phyloP scores from a whole-genome alignment of 2,888 invertebrate species.

The Sminthurides aquaticus region DNA sequence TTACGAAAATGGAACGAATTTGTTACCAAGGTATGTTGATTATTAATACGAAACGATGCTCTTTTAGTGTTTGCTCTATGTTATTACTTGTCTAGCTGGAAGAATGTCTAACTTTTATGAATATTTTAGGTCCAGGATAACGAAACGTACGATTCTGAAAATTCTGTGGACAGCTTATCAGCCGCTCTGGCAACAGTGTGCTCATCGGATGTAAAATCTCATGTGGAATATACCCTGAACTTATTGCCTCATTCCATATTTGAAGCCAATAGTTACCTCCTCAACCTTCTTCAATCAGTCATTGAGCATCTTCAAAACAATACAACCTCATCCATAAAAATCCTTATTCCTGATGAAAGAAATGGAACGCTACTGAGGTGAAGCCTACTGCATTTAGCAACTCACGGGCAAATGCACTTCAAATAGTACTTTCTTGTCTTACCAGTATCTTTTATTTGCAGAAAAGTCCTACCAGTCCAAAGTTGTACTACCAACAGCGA shows the following conservation, averaged over 20 bases:
- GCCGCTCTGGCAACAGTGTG: constrained; percentile 36
- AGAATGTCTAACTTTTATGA: not conserved
- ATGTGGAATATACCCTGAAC: constrained; percentile 93
- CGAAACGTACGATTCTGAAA: constrained; percentile 64
- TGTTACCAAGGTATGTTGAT: constrained; percentile 36
- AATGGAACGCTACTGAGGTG: constrained; percentile 71
- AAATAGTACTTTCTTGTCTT: too few species aligned
- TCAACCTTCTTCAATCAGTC: constrained; percentile 87
- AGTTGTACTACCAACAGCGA: constrained; percentile 89
- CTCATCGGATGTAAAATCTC: constrained; percentile 33
- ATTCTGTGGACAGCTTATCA: constrained; percentile 49
- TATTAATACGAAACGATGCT: constrained; percentile 1
- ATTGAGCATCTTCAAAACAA: constrained; percentile 47
- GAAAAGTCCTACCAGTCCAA: constrained; percentile 80
- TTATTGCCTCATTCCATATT: constrained; percentile 82
- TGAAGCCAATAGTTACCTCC: constrained; percentile 90
- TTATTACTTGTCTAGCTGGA: not conserved
- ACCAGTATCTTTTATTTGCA: too few species aligned
- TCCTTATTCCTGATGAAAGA: constrained; percentile 88
- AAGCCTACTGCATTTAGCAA: not conserved
- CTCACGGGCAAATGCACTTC: too few species aligned
- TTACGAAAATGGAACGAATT: constrained; percentile 41
- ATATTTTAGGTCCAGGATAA: constrained; percentile 54
- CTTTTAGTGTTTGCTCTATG: not conserved
- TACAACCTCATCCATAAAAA: constrained; percentile 37